These are phyloP conservation scores for Hydractinia symbiolongicarpus DNA, from an alignment of 30 jellyfish, hydroid and myxozoan genomes.

Conservation along the genomic window DNA sequence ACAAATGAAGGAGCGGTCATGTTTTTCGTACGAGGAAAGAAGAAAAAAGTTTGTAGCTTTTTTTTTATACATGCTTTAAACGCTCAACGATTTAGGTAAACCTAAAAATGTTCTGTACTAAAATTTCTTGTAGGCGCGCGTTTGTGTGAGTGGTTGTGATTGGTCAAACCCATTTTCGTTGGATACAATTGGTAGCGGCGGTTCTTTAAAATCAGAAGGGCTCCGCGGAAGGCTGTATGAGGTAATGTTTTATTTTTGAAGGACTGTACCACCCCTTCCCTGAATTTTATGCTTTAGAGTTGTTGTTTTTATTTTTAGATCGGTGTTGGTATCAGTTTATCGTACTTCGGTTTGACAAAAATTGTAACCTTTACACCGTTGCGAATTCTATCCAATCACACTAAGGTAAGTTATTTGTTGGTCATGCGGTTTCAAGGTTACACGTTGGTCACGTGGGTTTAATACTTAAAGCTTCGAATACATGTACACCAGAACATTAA, in stretches of 20 bases:
- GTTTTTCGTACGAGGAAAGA: conserved; percentile 68
- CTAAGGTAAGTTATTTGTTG: conserved; percentile 36
- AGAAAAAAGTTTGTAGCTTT: conserved; percentile 18
- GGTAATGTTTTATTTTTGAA: conserved; percentile 22
- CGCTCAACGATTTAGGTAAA: background rate
- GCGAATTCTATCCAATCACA: conserved; percentile 86
- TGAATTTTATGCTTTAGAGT: background rate
- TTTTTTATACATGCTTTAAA: background rate
- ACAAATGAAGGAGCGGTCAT: conserved; percentile 50
- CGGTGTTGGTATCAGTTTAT: conserved; percentile 87
- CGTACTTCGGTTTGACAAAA: conserved; percentile 93
- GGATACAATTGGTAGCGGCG: conserved; percentile 94
- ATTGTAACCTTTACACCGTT: conserved; percentile 91
- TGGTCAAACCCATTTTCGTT: conserved; percentile 87
- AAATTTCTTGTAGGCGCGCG: conserved; percentile 49
- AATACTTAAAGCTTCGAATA: no score
- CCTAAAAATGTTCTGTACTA: no score
- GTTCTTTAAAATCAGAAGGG: conserved; percentile 73
- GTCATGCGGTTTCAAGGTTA: background rate
- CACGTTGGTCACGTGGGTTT: no score
- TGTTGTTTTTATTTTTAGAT: conserved; percentile 42
- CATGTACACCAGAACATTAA: no score
- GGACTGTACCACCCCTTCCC: no score
- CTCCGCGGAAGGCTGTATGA: conserved; percentile 68
- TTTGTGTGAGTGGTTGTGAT: conserved; percentile 68